Evolutionary conservation across 2,888 invertebrate species (phyloP).

Genomic region (Eilema sororculum): DNA sequence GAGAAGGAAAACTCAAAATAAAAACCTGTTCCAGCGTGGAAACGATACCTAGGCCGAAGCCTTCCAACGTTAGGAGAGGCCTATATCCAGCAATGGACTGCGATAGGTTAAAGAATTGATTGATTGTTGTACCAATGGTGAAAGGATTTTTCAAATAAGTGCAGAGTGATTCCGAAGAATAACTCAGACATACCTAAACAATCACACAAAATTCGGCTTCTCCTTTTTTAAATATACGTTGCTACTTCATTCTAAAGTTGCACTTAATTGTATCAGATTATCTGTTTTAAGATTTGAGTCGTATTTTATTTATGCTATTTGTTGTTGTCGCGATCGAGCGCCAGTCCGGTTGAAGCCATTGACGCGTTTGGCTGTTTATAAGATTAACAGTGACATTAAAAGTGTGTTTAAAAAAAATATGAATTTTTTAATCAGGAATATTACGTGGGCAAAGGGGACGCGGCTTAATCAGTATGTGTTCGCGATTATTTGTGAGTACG

Average conservation of each 20-base stretch:
- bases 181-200: no score
- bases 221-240: not conserved
- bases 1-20: no score
- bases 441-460: conserved; percentile 77
- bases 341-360: conserved; percentile 64
- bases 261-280: conserved; percentile 41
- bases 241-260: conserved; percentile 22
- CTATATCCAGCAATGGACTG: no score
- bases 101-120: no score
- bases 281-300: conserved; percentile 13
- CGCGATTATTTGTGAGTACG: conserved; percentile 77
- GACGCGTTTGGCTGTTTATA: conserved; percentile 59
- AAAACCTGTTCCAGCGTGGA: no score
- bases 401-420: conserved; percentile 57
- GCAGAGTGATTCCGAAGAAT: no score
- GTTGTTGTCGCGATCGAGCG: conserved; percentile 45
- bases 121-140: no score
- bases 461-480: conserved; percentile 81
- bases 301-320: conserved; percentile 53
- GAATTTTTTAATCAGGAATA: conserved; percentile 76
- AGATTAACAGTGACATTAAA: conserved; percentile 42
- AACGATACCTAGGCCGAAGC: no score
- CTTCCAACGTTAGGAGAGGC: no score
- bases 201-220: no score
- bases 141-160: no score